These are phyloP conservation scores for Lipophrys pholis DNA, from an alignment of 2,113 vertebrate species.

Conservation along the genomic window DNA sequence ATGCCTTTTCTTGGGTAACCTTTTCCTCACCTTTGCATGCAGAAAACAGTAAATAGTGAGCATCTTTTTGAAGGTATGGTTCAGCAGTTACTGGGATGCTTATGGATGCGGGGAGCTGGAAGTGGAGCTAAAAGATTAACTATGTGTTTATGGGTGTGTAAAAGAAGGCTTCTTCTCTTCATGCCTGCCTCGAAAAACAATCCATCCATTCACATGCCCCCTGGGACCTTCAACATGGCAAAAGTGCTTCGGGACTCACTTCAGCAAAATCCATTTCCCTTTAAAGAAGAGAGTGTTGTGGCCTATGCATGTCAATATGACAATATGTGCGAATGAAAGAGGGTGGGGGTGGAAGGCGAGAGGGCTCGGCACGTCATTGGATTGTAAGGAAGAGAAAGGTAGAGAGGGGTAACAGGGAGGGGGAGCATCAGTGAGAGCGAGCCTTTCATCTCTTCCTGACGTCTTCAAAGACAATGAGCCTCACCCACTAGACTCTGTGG, in stretches of 20 bases:
- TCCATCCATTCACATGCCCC: conserved; percentile 41
- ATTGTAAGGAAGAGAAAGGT: conserved; percentile 60
- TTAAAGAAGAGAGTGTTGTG: conserved; percentile 59
- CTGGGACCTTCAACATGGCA: conserved; percentile 56
- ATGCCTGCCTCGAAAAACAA: conserved; percentile 41
- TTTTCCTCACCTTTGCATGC: conserved; percentile 10
- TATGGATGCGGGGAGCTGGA: conserved; percentile 2
- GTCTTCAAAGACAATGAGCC: conserved; percentile 82
- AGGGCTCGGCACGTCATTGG: conserved; percentile 39
- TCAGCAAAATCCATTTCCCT: conserved; percentile 69
- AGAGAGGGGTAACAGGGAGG: conserved; percentile 55
- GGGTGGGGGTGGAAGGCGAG: conserved; percentile 8
- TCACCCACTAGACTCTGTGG: conserved; percentile 59
- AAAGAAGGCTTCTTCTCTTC: conserved; percentile 9
- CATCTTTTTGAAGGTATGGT: conserved; percentile 6
- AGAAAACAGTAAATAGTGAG: conserved; percentile 19
- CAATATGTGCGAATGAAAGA: conserved; percentile 31
- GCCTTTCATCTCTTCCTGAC: conserved; percentile 79
- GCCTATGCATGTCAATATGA: conserved; percentile 66
- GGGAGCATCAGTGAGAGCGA: conserved; percentile 61
- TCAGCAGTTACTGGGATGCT: conserved; percentile 18
- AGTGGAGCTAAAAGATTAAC: conserved; percentile 25
- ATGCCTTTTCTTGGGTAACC: not conserved
- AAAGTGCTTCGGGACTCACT: conserved; percentile 65
- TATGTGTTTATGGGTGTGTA: conserved; percentile 1